Evolutionary conservation across 2,113 vertebrate genomes (phyloP), one percentile per base, ranked within the genome.

Genomic region (Hippocampus abdominalis): DNA sequence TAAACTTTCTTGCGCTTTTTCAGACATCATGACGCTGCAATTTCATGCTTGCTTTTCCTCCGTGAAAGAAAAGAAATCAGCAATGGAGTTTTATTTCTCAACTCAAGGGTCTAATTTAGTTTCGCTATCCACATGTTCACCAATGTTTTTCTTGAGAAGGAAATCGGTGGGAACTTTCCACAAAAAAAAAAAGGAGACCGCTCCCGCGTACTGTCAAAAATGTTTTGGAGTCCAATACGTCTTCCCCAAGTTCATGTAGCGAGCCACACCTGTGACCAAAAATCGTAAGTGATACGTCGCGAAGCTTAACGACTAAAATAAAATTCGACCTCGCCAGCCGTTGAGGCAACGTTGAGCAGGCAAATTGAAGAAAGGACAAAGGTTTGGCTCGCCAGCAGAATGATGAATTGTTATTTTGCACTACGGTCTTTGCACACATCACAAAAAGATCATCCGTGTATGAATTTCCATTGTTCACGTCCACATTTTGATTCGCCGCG

Each of bases 381-480:
- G 3, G 13, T 15, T 15, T 46, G 44, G 44, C 44, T 13, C 3
- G 3, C 44, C 13, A 16, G 3, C 44, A 15, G 3, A 46, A 46
- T 12, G 3, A 46, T 2, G 44, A 46, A 15, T n/a, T n/a, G n/a
- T n/a, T n/a, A n/a, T n/a, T n/a, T n/a, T n/a, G n/a, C n/a, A n/a
- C n/a, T n/a, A n/a, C n/a, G n/a, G n/a, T n/a, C n/a, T n/a, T n/a
- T 32, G 29, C 51, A 53, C 8, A 21, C 21, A 53, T 8, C 20
- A 60, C 71, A 69, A 63, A 63, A 51, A 57, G 56, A 67, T 83
- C 60, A 73, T 67, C 76, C 76, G 68, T 79, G 59, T 64, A 79
- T 79, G 69, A 81, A 77, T 66, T 77, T 57, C 76, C 80, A 72
- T 82, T 82, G 79, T 72, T 77, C 81, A 60, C 64, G 66, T 71